phyloP scores from a whole-genome alignment of 2,113 vertebrate genomes.

The Bostrychus sinensis region DNA sequence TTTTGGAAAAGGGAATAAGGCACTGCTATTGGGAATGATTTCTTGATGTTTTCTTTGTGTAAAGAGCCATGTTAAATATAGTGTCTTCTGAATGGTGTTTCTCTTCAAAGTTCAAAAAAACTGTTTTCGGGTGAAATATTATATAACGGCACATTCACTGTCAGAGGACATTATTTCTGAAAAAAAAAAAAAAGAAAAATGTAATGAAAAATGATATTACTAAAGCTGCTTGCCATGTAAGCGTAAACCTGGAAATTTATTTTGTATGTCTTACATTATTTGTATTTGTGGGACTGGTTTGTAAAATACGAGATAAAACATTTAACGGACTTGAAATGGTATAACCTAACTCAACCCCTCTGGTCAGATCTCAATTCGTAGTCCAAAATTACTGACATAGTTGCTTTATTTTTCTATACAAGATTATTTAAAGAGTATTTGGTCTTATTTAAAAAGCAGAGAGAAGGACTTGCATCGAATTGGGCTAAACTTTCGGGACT shows the following conservation, averaged over 20 bases:
- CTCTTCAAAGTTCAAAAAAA: slow-evolving; percentile 72
- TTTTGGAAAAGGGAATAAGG: slow-evolving; percentile 27
- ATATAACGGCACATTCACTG: slow-evolving; percentile 69
- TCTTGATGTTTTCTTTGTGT: slow-evolving; percentile 75
- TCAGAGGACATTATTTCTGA: slow-evolving; percentile 76
- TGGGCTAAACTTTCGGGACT: slow-evolving; percentile 58
- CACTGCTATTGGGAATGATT: slow-evolving; percentile 59
- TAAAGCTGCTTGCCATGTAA: slow-evolving; percentile 98
- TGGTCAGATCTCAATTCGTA: slow-evolving; percentile 76
- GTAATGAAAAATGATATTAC: slow-evolving; percentile 55
- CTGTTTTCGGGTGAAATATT: slow-evolving; percentile 72
- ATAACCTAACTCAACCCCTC: slow-evolving; percentile 38
- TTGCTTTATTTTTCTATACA: slow-evolving; percentile 86
- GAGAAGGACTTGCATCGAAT: slow-evolving; percentile 59
- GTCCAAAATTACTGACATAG: slow-evolving; percentile 75
- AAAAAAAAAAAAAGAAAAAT: slow-evolving; percentile 79
- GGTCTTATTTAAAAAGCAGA: slow-evolving; percentile 76
- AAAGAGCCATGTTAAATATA: slow-evolving; percentile 83
- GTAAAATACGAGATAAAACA: slow-evolving; percentile 86
- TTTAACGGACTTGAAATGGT: slow-evolving; percentile 56
- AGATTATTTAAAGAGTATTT: slow-evolving; percentile 82
- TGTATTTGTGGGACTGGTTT: slow-evolving; percentile 99
- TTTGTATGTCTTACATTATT: slow-evolving; percentile 97
- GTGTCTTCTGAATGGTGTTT: slow-evolving; percentile 80
- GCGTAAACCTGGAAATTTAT: slow-evolving; percentile 95